Base-by-base conservation (phyloP, 2,888 invertebrate species). In the Eilema griseolum region DNA sequence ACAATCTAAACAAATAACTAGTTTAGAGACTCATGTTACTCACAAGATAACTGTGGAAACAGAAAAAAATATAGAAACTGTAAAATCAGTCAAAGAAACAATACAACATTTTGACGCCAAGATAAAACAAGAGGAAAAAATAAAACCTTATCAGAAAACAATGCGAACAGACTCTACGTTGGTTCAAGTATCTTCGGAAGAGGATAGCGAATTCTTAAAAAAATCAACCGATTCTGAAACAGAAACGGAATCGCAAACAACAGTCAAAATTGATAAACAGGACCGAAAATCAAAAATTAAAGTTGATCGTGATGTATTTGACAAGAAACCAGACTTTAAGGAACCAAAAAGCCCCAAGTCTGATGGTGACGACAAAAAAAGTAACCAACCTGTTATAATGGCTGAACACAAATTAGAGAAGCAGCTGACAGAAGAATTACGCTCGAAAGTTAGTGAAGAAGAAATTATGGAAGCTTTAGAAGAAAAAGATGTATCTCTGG, bases 171-270 rank as follows among this genome's bases (percentile, higher is more conserved):
- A 95, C 79, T 95, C 95, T 16, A 95, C 95, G 11, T 88, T 95
- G 64, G 95, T 95, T 0, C 95, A 95, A 85, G 92, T 95, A 57
- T 95, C 95, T 33, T 95, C 95, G 2, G 95, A 95, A 84, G 95
- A 95, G 89, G 95, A 95, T 71, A 95, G 92, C 68, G 95, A 95
- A 71, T 95, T 95, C 73, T 85, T 95, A 56, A 95, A 95, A 75
- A 95, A 95, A 83, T 95, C 95, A 1, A 95, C 95, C 2, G 95
- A 95, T 76, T 95, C 95, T 0, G 95, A 95, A 85, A 95, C 95
- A 31, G 95, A 95, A 83, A 95, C 95, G n/a, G 95, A 95, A 84
- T 95, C 95, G 1, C 95, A 95, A 79, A 94, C 93, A 2, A 95
- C 95, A 14, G 86, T 95, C 0, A 95, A 93, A 85, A 87, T 89